These are phyloP conservation scores for Thunnus maccoyii DNA, from an alignment of 2,113 vertebrate genomes.

Conservation along the genomic window DNA sequence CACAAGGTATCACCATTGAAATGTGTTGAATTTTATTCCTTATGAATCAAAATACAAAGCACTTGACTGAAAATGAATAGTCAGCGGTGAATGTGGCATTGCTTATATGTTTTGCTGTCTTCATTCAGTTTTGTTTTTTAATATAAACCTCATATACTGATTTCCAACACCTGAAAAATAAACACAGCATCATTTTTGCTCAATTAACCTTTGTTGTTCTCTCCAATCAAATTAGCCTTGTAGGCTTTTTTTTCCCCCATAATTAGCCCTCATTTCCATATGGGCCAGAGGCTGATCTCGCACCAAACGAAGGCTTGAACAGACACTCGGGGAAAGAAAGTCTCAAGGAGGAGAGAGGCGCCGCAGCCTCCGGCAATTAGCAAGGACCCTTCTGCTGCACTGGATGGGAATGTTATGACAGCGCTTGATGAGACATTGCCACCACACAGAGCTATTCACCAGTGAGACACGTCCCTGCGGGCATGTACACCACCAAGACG, in stretches of 20 bases:
- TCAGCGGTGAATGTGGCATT: conserved; percentile 2
- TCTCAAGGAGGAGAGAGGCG: conserved; percentile 54
- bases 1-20: background rate
- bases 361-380: conserved; percentile 46
- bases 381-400: conserved; percentile 43
- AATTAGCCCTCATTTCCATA: conserved; percentile 61
- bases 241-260: conserved; percentile 24
- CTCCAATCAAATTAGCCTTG: conserved; percentile 43
- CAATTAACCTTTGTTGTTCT: conserved; percentile 64
- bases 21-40: conserved; percentile 29
- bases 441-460: conserved; percentile 45
- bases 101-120: conserved; percentile 7
- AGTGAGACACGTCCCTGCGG: conserved; percentile 56
- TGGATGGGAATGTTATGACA: conserved; percentile 67
- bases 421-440: conserved; percentile 63
- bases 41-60: background rate
- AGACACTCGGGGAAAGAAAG: conserved; percentile 39
- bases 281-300: conserved; percentile 36
- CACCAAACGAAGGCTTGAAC: conserved; percentile 9
- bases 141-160: background rate
- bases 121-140: conserved; percentile 7
- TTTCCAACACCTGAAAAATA: conserved; percentile 13
- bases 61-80: conserved; percentile 12
- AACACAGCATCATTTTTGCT: conserved; percentile 37
- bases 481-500: conserved; percentile 50